phyloP scores from a whole-genome alignment of 1,140 invertebrate genomes.

The Grapholita molesta region DNA sequence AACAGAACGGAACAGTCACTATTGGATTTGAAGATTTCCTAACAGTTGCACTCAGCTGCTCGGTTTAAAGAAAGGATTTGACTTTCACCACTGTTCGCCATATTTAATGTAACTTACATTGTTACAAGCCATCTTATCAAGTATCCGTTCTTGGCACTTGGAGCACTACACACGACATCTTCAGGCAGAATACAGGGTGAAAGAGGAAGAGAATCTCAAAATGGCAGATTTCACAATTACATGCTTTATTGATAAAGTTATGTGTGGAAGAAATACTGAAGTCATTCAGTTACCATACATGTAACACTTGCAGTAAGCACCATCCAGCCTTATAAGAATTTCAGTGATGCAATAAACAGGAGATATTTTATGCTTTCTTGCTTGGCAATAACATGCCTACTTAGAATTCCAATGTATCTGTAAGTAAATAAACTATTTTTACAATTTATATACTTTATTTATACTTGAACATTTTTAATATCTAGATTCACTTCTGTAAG shows the following conservation, averaged over 20 bases:
- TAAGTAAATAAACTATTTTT: conserved; percentile 13
- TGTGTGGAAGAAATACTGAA: conserved; percentile 8
- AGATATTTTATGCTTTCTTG: neutral
- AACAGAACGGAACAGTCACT: conserved; percentile 86
- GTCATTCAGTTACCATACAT: neutral
- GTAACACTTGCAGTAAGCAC: neutral
- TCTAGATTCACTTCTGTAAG: no score
- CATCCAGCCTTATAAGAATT: neutral
- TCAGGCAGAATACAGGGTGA: neutral
- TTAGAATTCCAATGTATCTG: conserved; percentile 13
- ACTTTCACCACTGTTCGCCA: neutral
- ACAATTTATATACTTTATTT: neutral
- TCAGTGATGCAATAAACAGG: neutral
- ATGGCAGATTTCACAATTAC: conserved; percentile 2
- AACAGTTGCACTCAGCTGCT: conserved; percentile 85
- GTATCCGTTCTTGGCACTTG: neutral
- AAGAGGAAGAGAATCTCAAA: neutral
- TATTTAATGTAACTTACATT: neutral
- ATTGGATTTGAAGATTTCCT: conserved; percentile 94
- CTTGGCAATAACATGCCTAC: neutral
- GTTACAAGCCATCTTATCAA: neutral
- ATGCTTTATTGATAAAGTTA: conserved; percentile 5
- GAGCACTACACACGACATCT: neutral
- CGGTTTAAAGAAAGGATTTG: conserved; percentile 60
- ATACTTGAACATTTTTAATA: neutral